Percentiles rank a stretch among this genome's conserved stretches.
phyloP scores from a whole-genome alignment of 2,113 vertebrate species.

The Ageneiosus marmoratus region DNA sequence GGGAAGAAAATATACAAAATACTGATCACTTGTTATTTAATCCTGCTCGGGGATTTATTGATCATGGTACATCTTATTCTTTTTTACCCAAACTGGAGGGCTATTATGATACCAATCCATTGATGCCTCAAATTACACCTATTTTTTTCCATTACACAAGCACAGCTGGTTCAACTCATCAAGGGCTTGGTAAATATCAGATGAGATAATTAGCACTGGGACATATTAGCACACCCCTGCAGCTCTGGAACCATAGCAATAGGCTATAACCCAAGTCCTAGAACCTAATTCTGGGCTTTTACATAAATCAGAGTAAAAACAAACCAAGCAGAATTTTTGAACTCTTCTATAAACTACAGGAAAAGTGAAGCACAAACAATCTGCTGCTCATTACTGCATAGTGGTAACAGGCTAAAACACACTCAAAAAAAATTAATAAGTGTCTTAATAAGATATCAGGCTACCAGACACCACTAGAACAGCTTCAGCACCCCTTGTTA shows the following conservation, averaged over 20 bases:
- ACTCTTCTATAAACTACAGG: neutral
- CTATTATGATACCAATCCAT: neutral
- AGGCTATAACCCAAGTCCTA: neutral
- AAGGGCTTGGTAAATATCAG: neutral
- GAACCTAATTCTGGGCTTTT: neutral
- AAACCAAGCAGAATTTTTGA: neutral
- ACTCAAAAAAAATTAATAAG: neutral
- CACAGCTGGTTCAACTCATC: slow-evolving; percentile 6
- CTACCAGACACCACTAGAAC: neutral
- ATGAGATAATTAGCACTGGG: slow-evolving; percentile 9
- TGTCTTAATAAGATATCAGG: neutral
- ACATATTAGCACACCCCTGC: neutral
- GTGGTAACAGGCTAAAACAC: too few relatives aligned
- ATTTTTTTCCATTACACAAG: neutral
- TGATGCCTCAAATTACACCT: neutral
- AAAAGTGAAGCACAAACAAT: neutral
- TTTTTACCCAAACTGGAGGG: neutral
- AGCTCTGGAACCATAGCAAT: neutral
- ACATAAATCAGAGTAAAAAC: too few relatives aligned
- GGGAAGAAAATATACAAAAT: neutral
- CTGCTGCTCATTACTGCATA: neutral
- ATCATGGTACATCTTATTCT: neutral
- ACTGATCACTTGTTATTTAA: neutral
- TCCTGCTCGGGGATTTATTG: neutral
- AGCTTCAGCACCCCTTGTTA: neutral